These are phyloP conservation scores for Strigamia transsilvanica DNA, from an alignment of 2,888 invertebrate genomes.

Conservation along the genomic window DNA sequence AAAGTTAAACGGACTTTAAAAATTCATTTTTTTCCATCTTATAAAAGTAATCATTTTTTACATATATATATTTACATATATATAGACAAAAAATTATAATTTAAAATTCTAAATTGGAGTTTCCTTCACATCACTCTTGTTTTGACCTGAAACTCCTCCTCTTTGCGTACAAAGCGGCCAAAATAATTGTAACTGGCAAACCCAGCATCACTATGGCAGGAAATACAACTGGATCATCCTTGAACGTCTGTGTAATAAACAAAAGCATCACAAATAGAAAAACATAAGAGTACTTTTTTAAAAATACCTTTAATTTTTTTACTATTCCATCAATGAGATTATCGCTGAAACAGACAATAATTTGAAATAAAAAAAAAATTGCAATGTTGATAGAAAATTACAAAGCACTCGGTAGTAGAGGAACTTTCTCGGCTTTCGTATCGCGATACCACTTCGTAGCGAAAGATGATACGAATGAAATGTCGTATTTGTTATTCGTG, in stretches of 20 bases:
- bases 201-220: not conserved
- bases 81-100: not conserved
- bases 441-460: slow-evolving; percentile 35
- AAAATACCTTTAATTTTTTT: not conserved
- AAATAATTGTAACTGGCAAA: not conserved
- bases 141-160: not conserved
- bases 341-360: not conserved
- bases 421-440: slow-evolving; percentile 51
- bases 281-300: not conserved
- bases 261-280: not conserved
- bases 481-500: not conserved
- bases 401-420: not conserved
- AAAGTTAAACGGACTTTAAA: no score
- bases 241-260: not conserved
- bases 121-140: not conserved
- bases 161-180: not conserved
- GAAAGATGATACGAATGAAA: not conserved
- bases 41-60: not conserved
- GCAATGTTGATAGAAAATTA: not conserved
- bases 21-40: not conserved
- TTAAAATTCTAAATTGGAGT: not conserved
- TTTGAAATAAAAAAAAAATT: not conserved
- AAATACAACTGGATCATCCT: not conserved
- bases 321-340: not conserved
- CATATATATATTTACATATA: no score